These are phyloP conservation scores for Spilarctia lutea DNA, from an alignment of 2,888 invertebrate genomes.

Conservation along the genomic window DNA sequence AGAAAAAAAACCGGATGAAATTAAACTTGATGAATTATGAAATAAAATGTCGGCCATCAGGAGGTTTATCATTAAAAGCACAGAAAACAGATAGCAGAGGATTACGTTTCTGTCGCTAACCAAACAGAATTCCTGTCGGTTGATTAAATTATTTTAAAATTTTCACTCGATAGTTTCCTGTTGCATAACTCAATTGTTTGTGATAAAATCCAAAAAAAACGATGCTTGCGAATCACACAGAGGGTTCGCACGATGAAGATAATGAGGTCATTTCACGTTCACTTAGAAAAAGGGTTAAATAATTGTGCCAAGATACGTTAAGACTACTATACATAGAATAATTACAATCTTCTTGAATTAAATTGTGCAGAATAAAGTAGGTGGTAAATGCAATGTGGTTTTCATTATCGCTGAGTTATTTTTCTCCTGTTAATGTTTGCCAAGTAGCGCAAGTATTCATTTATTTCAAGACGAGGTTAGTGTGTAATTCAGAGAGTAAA, in stretches of 20 bases:
- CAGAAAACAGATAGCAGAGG: background rate
- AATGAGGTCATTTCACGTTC: no score
- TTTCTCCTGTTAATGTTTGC: background rate
- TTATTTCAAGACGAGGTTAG: background rate
- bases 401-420: background rate
- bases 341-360: background rate
- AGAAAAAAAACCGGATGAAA: background rate
- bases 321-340: background rate
- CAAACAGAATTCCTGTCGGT: background rate
- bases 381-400: background rate
- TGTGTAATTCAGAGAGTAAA: background rate
- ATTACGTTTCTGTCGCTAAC: background rate
- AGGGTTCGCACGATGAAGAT: no score
- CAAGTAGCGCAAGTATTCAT: background rate
- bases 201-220: background rate
- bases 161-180: background rate
- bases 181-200: background rate
- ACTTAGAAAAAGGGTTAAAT: no score
- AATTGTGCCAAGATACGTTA: background rate
- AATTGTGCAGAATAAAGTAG: background rate
- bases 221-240: background rate
- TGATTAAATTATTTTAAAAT: background rate
- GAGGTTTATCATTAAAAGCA: background rate
- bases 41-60: background rate
- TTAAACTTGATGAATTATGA: background rate